phyloP scores from a whole-genome alignment of 2,113 vertebrate genomes.

The Oenanthe melanoleuca region DNA sequence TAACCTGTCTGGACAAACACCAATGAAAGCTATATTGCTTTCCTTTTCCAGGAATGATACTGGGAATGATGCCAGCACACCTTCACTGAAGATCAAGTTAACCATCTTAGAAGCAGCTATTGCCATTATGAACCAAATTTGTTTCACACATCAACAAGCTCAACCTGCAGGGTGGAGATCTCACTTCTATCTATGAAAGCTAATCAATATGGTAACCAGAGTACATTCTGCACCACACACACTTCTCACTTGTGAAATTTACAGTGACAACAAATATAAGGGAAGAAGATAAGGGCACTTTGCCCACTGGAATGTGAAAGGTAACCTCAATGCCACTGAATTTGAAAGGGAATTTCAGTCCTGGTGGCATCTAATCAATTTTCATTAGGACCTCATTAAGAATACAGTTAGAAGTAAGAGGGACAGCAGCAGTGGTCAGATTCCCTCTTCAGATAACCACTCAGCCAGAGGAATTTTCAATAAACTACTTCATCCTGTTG shows the following conservation, averaged over 20 bases:
- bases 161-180: neutral
- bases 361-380: neutral
- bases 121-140: neutral
- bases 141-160: neutral
- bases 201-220: neutral
- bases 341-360: neutral
- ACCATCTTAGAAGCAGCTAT: neutral
- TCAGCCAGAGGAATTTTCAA: neutral
- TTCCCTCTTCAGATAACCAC: neutral
- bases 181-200: neutral
- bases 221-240: neutral
- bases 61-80: neutral
- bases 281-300: neutral
- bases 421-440: neutral
- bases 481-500: neutral
- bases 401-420: neutral
- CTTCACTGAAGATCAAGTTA: neutral
- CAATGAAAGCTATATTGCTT: neutral
- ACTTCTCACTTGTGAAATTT: neutral
- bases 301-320: neutral
- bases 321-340: neutral
- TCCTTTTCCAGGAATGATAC: neutral
- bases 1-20: neutral
- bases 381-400: accelerated
- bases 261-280: neutral